A percentile compares a stretch with the other conserved stretches of the same genome.
These are phyloP conservation scores for Enteromius treurensis DNA, from an alignment of 2,797 vertebrate genomes.

Conservation along the genomic window DNA sequence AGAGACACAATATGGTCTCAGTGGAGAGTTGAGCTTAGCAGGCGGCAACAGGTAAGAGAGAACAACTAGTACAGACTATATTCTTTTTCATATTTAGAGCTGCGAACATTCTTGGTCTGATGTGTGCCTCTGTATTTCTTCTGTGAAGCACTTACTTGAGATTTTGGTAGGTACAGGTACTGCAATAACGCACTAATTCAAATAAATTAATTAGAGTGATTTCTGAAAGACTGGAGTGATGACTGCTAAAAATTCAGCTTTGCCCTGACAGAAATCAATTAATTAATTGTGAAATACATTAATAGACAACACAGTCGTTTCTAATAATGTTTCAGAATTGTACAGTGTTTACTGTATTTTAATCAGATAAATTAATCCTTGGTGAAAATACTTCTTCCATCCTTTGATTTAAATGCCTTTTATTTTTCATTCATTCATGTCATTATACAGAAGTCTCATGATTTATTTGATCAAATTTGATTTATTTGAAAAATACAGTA, in stretches of 20 bases:
- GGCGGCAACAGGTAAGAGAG: constrained; percentile 24
- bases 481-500: too few species aligned
- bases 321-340: neutral
- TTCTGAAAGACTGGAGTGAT: neutral
- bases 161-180: neutral
- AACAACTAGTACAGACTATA: neutral
- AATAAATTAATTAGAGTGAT: neutral
- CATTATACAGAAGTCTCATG: neutral
- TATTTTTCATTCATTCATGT: neutral
- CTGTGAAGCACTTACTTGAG: neutral
- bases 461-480: too few species aligned
- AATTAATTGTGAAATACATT: neutral
- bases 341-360: neutral
- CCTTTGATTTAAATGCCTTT: neutral
- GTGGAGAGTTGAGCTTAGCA: constrained; percentile 3
- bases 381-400: neutral
- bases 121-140: neutral
- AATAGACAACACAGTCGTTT: neutral
- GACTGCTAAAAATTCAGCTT: neutral
- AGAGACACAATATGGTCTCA: constrained; percentile 23
- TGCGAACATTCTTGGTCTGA: neutral
- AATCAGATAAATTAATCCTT: neutral
- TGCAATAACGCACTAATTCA: neutral
- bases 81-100: constrained; percentile 24
- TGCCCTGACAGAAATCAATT: too few species aligned